These are phyloP conservation scores for Seriola aureovittata DNA, from an alignment of 2,113 vertebrate species.

Conservation along the genomic window DNA sequence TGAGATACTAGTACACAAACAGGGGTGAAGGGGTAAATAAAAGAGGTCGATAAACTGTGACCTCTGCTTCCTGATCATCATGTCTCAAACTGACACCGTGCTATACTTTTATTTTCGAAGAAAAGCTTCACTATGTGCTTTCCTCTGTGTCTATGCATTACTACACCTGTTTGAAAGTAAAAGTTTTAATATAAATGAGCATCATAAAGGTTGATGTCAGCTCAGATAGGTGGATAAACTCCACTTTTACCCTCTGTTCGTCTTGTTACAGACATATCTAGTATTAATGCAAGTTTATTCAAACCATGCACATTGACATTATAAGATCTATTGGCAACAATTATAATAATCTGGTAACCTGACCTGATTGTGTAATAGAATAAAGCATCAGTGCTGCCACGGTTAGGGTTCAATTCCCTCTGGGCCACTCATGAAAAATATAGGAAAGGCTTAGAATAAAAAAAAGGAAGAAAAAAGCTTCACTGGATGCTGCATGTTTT, in stretches of 20 bases:
- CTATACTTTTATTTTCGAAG: background rate
- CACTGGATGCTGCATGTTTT: background rate
- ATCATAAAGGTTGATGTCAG: background rate
- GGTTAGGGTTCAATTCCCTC: conserved; percentile 5
- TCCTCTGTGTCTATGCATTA: background rate
- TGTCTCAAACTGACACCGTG: background rate
- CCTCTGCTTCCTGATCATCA: conserved; percentile 5
- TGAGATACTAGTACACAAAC: conserved; percentile 54
- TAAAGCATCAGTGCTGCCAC: conserved; percentile 3
- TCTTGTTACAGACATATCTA: background rate
- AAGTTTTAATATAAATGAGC: background rate
- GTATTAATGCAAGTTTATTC: background rate
- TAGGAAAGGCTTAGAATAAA: background rate
- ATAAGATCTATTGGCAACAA: conserved; percentile 4
- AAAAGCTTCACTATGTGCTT: background rate
- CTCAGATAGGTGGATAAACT: background rate
- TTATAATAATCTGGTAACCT: conserved; percentile 10
- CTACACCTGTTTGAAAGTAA: background rate
- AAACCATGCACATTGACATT: background rate
- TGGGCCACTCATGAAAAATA: conserved; percentile 7
- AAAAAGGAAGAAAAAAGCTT: background rate
- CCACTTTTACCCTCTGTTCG: background rate
- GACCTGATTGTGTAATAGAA: conserved; percentile 49
- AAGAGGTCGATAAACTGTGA: conserved; percentile 6
- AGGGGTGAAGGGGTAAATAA: conserved; percentile 23